Evolutionary conservation across 1,140 invertebrate genomes (phyloP).

Genomic region (Drosophila kepulauana): DNA sequence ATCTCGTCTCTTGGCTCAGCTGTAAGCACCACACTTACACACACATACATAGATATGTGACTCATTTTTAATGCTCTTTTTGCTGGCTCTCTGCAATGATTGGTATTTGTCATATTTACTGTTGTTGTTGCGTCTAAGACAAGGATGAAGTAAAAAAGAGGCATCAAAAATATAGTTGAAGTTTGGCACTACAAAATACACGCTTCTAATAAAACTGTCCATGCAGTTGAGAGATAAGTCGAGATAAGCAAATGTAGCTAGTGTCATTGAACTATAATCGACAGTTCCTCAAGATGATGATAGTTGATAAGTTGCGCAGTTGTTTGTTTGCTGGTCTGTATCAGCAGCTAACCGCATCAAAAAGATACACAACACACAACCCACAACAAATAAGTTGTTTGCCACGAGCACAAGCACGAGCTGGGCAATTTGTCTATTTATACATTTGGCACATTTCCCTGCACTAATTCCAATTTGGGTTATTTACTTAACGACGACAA

Average conservation of each 20-base stretch:
- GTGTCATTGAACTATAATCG: conserved; percentile 29
- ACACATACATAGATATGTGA: conserved; percentile 52
- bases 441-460: conserved; percentile 70
- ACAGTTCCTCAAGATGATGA: neutral
- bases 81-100: conserved; percentile 28
- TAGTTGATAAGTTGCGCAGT: conserved; percentile 16
- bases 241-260: neutral
- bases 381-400: conserved; percentile 2
- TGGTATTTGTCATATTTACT: conserved; percentile 64
- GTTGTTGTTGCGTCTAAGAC: conserved; percentile 31
- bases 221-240: neutral
- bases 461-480: conserved; percentile 66
- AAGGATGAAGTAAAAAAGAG: conserved; percentile 27
- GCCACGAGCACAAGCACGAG: conserved; percentile 33
- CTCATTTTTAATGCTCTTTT: conserved; percentile 58
- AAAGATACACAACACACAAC: conserved; percentile 14
- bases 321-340: conserved; percentile 3
- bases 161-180: conserved; percentile 4
- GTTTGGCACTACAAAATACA: neutral
- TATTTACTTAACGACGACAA: conserved; percentile 67
- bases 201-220: neutral
- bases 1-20: conserved; percentile 47
- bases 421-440: conserved; percentile 68
- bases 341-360: conserved; percentile 12
- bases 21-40: conserved; percentile 36